Base-by-base conservation (phyloP, 2,888 invertebrate species). In the Agrotis exclamationis region DNA sequence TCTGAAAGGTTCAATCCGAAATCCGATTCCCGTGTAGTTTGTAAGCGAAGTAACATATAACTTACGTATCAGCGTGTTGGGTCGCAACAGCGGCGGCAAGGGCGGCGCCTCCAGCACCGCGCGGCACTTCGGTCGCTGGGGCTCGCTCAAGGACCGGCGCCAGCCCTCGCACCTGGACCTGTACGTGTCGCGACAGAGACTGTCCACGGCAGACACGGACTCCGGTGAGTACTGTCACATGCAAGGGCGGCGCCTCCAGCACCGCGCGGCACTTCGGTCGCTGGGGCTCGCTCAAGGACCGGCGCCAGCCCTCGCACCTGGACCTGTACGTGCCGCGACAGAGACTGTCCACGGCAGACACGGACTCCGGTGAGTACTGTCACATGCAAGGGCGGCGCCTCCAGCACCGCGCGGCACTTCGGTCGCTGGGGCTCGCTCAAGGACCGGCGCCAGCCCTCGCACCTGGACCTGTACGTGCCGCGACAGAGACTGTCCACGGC, bases 371-470 rank as follows among this genome's bases (percentile, higher is more conserved):
- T 96, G 20, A 82, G 79, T 72, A 22, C 56, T 39, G 39, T 39
- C 39, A 39, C 39, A 45, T 28, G 11, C 28, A 18, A 54, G 3
- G 93, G 96, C 89, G 86, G 96, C 87, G 86, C 51, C 16, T 3
- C 24, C 16, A 1, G 89, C 97, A 96, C 78, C 97, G 93, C 97
- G 94, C 82, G 97, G 88, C 85, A 97, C 97, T 94, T 97, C 92
- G 97, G 98, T 0, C 97, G 98, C 68, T 98, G 98, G 98, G 98
- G 98, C 80, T 98, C 98, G 24, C 95, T 98, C 56, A 98, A 98
- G 93, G 98, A 98, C 88, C 96, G 97, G 50, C 93, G 97, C 20
- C 97, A 97, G 81, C 97, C 97, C 82, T 97, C 97, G 20, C 97
- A 97, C 85, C 97, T 97, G 5, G 96, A 96, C 53, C 90, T 96